Evolutionary conservation across 1,140 invertebrate species (phyloP).

Genomic region (Heterodera carotae): DNA sequence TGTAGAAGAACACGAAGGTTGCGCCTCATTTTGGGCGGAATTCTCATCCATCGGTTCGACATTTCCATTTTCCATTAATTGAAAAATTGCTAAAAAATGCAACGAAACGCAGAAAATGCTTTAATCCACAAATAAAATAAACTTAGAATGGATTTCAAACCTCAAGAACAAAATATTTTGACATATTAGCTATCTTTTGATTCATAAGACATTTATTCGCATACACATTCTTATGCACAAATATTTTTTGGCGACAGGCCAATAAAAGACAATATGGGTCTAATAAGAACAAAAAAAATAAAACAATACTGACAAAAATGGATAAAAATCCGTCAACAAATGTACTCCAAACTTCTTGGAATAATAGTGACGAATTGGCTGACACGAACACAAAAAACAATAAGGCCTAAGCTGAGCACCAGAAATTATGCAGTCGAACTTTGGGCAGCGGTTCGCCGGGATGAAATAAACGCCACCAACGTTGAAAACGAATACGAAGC

Average conservation of each 20-base stretch:
- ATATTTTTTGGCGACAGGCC: no score
- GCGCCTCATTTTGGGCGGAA: background rate
- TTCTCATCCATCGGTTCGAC: background rate
- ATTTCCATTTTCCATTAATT: background rate
- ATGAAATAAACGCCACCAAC: conserved; percentile 32
- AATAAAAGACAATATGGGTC: background rate
- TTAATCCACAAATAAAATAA: background rate
- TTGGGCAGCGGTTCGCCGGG: conserved; percentile 23
- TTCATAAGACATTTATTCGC: no score
- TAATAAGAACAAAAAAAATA: background rate
- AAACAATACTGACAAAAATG: background rate
- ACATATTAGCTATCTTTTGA: no score
- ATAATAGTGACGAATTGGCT: no score
- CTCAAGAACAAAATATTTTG: no score
- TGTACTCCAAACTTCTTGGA: no score
- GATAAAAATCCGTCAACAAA: no score
- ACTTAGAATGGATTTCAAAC: no score
- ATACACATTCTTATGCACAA: no score
- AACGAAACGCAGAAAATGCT: background rate
- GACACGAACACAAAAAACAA: no score
- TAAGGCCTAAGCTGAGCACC: background rate
- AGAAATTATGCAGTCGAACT: background rate
- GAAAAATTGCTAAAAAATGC: background rate
- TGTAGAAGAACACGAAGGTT: background rate
- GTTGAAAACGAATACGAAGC: conserved; percentile 41